Base-by-base conservation (phyloP, 2,113 vertebrate genomes). In the Anolis sagrei region DNA sequence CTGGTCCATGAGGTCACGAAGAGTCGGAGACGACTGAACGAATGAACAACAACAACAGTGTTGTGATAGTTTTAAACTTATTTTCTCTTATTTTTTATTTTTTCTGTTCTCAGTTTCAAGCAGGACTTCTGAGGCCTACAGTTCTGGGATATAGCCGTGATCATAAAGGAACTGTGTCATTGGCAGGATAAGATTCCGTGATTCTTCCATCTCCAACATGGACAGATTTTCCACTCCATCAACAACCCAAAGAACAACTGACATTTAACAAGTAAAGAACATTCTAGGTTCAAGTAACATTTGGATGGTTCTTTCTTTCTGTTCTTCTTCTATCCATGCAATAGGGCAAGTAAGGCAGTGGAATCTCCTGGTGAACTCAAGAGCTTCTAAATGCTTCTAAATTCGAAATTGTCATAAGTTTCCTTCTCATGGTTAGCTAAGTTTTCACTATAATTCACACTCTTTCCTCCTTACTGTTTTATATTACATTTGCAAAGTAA, bases 131-230 rank as follows among this genome's bases (percentile, higher is more conserved):
- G 29, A 61, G 64, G 27, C 49, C 19, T 48, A 11, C 34, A 70
- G 64, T 34, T 76, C 11, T 62, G 36, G 34, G 74, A 77, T 64
- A 27, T n/a, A 49, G 86, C 74, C 36, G 76, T 36, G 39, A 64
- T 79, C 80, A 73, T 72, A 49, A 83, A 70, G 51, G 74, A 87
- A 78, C 80, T 87, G 74, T 82, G 64, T 78, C 61, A 82, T 29
- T 72, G 49, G n/a, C 32, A 78, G 66, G 66, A 73, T 64, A 64
- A 5, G n/a, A 23, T 83, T 78, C 64, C 5, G 7, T 48, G 75
- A 78, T 32, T 87, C 51, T 61, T 83, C 62, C 75, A 62, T 70
- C 66, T 51, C 75, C 51, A 44, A 4, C 51, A 27, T 64, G 66
- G 48, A 82, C 66, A 78, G 80, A 83, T 78, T 72, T 87, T 78